Evolutionary conservation across 35 echinoderm and acorn worm species (phyloP).

Genomic region (Apostichopus californicus): DNA sequence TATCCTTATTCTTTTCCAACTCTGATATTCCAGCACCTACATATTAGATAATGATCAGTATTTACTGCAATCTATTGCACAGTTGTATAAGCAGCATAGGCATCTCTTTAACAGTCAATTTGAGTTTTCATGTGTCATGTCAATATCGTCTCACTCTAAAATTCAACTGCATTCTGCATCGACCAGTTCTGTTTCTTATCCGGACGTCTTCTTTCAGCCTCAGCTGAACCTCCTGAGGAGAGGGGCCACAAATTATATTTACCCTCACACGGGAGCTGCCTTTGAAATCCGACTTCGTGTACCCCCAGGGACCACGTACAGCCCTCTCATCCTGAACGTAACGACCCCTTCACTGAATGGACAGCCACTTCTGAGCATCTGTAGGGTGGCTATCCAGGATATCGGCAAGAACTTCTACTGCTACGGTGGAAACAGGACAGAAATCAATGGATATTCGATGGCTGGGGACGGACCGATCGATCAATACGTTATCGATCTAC

Average conservation of each 20-base stretch:
- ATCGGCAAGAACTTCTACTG: slow-evolving; percentile 74
- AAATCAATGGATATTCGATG: slow-evolving; percentile 16
- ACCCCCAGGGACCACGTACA: slow-evolving; percentile 72
- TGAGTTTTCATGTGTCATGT: too few species aligned
- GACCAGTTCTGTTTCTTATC: neutral
- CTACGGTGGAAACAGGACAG: slow-evolving; percentile 46
- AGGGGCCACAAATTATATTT: slow-evolving; percentile 62
- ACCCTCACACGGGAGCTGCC: slow-evolving; percentile 66
- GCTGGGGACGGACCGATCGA: slow-evolving; percentile 35
- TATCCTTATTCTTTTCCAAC: too few species aligned
- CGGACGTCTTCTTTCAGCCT: slow-evolving; percentile 44
- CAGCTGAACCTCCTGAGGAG: slow-evolving; percentile 57
- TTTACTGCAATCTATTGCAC: too few species aligned
- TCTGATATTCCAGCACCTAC: too few species aligned
- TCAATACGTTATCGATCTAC: slow-evolving; percentile 29
- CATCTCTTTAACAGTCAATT: too few species aligned
- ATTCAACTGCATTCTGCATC: too few species aligned
- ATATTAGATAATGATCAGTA: too few species aligned
- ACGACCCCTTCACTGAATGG: slow-evolving; percentile 24
- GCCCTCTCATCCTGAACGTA: slow-evolving; percentile 74
- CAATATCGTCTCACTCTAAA: too few species aligned
- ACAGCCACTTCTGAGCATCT: slow-evolving; percentile 74
- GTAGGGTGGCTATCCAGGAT: slow-evolving; percentile 58
- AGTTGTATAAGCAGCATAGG: too few species aligned
- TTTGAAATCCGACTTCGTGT: slow-evolving; percentile 73